Evolutionary conservation across 1,140 invertebrate species (phyloP).

Genomic region (Tenebrio molitor): DNA sequence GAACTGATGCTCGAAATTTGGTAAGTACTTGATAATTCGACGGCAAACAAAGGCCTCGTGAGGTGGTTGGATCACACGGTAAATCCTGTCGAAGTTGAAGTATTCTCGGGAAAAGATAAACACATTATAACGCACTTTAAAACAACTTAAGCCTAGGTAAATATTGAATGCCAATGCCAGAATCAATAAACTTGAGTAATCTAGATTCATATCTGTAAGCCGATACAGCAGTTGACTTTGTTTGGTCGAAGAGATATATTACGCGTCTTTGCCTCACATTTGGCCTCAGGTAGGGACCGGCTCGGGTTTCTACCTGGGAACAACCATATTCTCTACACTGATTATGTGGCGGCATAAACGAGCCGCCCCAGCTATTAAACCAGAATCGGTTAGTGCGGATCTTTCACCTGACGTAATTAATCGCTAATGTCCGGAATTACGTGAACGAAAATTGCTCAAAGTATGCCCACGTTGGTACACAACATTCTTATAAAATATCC

Average conservation of each 20-base stretch:
- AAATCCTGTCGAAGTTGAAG: slow-evolving; percentile 2
- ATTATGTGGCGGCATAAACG: slow-evolving; percentile 40
- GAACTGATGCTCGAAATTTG: slow-evolving; percentile 12
- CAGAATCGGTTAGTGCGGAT: slow-evolving; percentile 17
- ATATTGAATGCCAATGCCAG: slow-evolving; percentile 52
- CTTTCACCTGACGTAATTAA: slow-evolving; percentile 30
- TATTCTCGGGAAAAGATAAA: slow-evolving; percentile 40
- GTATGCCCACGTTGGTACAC: no score
- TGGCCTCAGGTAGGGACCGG: slow-evolving; percentile 33
- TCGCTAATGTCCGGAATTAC: no score
- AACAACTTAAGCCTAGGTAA: slow-evolving; percentile 52
- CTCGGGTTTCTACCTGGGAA: slow-evolving; percentile 32
- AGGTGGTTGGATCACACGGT: neutral
- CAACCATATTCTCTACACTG: slow-evolving; percentile 25
- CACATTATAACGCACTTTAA: slow-evolving; percentile 53
- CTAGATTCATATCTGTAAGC: slow-evolving; percentile 52
- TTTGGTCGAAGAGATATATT: slow-evolving; percentile 49
- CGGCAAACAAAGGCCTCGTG: neutral
- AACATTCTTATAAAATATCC: no score
- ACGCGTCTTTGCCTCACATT: slow-evolving; percentile 24
- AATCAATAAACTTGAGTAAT: slow-evolving; percentile 54
- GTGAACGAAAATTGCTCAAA: no score
- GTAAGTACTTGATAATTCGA: slow-evolving; percentile 31
- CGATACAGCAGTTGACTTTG: slow-evolving; percentile 51
- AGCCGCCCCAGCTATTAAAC: slow-evolving; percentile 28